Evolutionary conservation across 2,888 invertebrate species (phyloP).

Genomic region (Meganola albula): DNA sequence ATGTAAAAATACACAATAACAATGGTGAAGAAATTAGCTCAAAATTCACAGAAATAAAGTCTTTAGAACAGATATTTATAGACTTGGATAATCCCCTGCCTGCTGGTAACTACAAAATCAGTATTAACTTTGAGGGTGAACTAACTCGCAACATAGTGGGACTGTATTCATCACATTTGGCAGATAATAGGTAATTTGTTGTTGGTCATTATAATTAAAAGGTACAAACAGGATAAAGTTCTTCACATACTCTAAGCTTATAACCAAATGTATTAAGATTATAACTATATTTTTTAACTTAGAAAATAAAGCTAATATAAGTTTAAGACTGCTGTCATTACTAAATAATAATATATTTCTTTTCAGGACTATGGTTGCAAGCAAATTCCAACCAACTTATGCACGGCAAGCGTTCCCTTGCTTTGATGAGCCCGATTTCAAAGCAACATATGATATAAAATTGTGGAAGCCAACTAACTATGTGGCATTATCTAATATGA

Average conservation of each 20-base stretch:
- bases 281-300: too few relatives aligned
- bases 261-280: too few relatives aligned
- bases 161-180: conserved; percentile 83
- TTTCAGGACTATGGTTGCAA: conserved; percentile 88
- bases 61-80: conserved; percentile 55
- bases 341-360: too few relatives aligned
- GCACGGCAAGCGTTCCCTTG: conserved; percentile 96
- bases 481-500: conserved; percentile 92
- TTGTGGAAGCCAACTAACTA: conserved; percentile 85
- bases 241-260: too few relatives aligned
- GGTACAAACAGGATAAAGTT: too few relatives aligned
- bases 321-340: too few relatives aligned
- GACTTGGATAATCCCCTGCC: conserved; percentile 39
- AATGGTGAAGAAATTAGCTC: conserved; percentile 37
- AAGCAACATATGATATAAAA: conserved; percentile 89
- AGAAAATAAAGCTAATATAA: too few relatives aligned
- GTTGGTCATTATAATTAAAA: too few relatives aligned
- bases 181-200: conserved; percentile 61
- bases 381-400: conserved; percentile 96
- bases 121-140: conserved; percentile 80
- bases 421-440: conserved; percentile 95
- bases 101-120: conserved; percentile 69
- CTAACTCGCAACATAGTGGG: conserved; percentile 83
- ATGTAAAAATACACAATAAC: conserved; percentile 46
- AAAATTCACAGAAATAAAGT: conserved; percentile 46